Conservation (phyloP, 2,888 invertebrate species). For the Nomada fucata region DNA sequence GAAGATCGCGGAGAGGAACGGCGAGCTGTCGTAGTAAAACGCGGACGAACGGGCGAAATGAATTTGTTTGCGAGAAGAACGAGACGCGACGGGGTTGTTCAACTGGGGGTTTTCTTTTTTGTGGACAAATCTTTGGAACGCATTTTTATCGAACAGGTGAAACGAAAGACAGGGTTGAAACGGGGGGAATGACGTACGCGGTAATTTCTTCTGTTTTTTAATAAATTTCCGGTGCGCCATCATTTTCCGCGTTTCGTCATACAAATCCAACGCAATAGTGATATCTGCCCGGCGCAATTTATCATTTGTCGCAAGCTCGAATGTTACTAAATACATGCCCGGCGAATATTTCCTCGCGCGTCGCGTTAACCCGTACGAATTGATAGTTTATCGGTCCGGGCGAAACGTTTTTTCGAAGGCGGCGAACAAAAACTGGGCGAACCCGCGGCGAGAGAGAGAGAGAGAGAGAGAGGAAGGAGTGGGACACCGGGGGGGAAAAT, state of each 20-base stretch:
- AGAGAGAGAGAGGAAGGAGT: too few species aligned
- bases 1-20: not conserved
- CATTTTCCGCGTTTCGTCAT: not conserved
- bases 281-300: not conserved
- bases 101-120: not conserved
- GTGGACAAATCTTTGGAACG: not conserved
- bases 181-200: not conserved
- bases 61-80: not conserved
- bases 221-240: too few species aligned
- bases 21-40: too few species aligned
- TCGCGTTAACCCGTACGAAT: constrained; percentile 32
- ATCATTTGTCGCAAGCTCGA: not conserved
- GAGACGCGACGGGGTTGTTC: not conserved
- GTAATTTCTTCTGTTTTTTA: not conserved
- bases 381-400: constrained; percentile 29
- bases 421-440: not conserved
- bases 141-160: not conserved
- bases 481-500: constrained; percentile 34
- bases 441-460: not conserved
- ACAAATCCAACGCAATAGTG: constrained; percentile 7
- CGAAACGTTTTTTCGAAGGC: constrained; percentile 7
- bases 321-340: constrained; percentile 4
- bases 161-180: not conserved
- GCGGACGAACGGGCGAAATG: not conserved
- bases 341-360: constrained; percentile 27